Percentiles rank a stretch among this genome's conserved stretches.
Evolutionary conservation across 2,113 vertebrate species (phyloP).

Genomic region (Heptranchias perlo): DNA sequence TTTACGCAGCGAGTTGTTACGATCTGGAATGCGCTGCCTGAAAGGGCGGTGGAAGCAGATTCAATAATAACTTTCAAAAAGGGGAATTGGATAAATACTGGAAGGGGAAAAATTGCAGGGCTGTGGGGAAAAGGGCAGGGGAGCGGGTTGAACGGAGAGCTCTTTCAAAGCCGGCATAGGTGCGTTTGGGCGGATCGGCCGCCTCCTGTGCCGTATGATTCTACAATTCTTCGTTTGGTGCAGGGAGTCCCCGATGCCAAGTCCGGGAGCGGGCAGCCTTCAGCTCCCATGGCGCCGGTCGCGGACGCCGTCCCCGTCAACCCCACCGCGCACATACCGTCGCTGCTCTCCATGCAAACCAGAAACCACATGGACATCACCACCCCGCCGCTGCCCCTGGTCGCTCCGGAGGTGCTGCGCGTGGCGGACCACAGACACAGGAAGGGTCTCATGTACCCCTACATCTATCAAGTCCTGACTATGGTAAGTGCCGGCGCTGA

Average conservation of each 20-base stretch:
- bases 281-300: constrained; percentile 46
- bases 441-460: constrained; percentile 84
- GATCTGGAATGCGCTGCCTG: no score
- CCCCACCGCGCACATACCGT: constrained; percentile 74
- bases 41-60: no score
- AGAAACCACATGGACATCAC: constrained; percentile 88
- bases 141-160: neutral
- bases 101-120: no score
- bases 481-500: constrained; percentile 59
- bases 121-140: no score
- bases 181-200: neutral
- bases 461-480: constrained; percentile 85
- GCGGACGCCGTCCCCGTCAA: constrained; percentile 62
- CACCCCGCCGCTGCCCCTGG: constrained; percentile 79
- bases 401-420: constrained; percentile 79
- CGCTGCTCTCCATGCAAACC: constrained; percentile 84
- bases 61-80: no score
- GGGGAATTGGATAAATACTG: no score
- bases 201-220: neutral
- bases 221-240: neutral
- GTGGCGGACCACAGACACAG: constrained; percentile 84
- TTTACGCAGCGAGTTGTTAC: no score
- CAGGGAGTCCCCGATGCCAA: constrained; percentile 36
- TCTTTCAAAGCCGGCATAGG: neutral
- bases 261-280: constrained; percentile 50